Evolutionary conservation across 2,113 vertebrate genomes (phyloP).

Genomic region (Trichechus manatus): DNA sequence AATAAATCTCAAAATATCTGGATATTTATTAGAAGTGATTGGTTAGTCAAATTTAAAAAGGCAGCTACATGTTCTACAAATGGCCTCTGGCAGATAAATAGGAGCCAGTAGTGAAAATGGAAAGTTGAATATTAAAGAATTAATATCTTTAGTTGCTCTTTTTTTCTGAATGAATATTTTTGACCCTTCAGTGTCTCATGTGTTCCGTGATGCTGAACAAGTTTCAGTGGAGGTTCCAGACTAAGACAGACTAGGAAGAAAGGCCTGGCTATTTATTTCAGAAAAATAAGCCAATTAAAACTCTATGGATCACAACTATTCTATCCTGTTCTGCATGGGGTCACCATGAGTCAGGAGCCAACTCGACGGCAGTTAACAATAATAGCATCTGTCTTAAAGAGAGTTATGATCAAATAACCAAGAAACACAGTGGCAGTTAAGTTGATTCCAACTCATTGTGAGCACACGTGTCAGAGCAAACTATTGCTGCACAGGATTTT

Average conservation of each 20-base stretch:
- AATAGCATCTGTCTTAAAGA: background rate
- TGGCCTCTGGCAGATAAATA: background rate
- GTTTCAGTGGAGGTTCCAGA: background rate
- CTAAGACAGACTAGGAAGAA: background rate
- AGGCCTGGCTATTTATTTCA: background rate
- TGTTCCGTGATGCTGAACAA: background rate
- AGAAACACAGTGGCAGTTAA: background rate
- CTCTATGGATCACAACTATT: background rate
- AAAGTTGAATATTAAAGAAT: background rate
- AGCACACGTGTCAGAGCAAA: background rate
- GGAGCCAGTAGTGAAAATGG: background rate
- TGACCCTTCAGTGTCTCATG: background rate
- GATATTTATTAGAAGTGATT: constrained; percentile 66
- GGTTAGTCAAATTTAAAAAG: background rate
- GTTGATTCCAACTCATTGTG: background rate
- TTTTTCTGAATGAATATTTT: background rate
- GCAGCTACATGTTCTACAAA: background rate
- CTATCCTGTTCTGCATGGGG: background rate
- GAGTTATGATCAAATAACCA: background rate
- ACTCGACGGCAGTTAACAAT: background rate
- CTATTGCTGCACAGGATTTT: background rate
- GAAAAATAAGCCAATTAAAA: background rate
- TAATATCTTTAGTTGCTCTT: background rate
- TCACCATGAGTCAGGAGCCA: background rate
- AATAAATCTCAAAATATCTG: constrained; percentile 64